These are phyloP conservation scores for Panopea generosa DNA, from an alignment of 2,888 invertebrate genomes.

Conservation along the genomic window DNA sequence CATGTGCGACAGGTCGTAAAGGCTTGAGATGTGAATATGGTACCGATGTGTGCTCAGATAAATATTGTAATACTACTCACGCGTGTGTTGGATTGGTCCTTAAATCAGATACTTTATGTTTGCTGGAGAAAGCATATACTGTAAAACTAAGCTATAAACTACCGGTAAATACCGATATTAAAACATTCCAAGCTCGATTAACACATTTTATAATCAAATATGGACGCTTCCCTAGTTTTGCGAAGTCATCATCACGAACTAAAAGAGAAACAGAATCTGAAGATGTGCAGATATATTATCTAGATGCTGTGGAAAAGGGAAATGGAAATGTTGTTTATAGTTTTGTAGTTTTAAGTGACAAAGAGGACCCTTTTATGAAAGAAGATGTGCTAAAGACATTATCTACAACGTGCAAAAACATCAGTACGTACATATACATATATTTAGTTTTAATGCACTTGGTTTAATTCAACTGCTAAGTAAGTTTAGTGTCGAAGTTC, in stretches of 20 bases:
- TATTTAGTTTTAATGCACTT: neutral
- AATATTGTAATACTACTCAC: slow-evolving; percentile 34
- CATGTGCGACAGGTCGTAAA: slow-evolving; percentile 50
- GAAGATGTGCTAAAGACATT: slow-evolving; percentile 52
- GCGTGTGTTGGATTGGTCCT: slow-evolving; percentile 62
- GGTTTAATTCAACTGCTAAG: too few relatives aligned
- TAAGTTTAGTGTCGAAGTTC: too few relatives aligned
- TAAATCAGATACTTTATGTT: slow-evolving; percentile 44
- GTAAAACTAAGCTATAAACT: slow-evolving; percentile 22
- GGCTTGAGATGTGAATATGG: slow-evolving; percentile 63
- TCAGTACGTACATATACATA: slow-evolving; percentile 52
- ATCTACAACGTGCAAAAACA: slow-evolving; percentile 53
- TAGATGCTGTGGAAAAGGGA: slow-evolving; percentile 12
- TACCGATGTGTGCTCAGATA: slow-evolving; percentile 26
- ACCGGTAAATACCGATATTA: slow-evolving; percentile 15
- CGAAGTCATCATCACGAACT: slow-evolving; percentile 2
- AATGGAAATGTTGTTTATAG: slow-evolving; percentile 24
- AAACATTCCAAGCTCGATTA: slow-evolving; percentile 43
- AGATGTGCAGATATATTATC: slow-evolving; percentile 52
- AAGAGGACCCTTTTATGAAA: slow-evolving; percentile 38
- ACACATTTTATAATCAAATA: slow-evolving; percentile 52
- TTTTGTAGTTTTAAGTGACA: slow-evolving; percentile 56
- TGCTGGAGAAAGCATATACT: slow-evolving; percentile 11
- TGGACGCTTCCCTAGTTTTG: slow-evolving; percentile 38
- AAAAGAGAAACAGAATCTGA: slow-evolving; percentile 15